phyloP scores from a whole-genome alignment of 2,797 vertebrate genomes.

The Lophotriccus pileatus region DNA sequence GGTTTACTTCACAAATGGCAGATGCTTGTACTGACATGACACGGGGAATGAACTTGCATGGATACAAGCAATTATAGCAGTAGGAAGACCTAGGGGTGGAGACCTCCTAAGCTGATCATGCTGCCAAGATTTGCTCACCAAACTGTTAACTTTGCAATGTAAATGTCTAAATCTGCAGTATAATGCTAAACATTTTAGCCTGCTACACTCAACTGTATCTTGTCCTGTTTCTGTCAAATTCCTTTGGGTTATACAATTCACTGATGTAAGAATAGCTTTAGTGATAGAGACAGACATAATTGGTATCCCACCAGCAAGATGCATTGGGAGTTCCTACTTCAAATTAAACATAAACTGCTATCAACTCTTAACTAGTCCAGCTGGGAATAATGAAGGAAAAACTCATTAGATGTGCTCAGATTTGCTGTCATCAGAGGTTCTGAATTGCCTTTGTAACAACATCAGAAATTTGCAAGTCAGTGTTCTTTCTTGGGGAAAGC shows the following conservation, averaged over 20 bases:
- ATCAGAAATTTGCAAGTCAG: not conserved
- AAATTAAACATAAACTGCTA: slow-evolving; percentile 27
- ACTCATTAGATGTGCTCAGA: not conserved
- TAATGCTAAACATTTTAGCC: not conserved
- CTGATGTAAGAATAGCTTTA: not conserved
- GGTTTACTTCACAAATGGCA: not conserved
- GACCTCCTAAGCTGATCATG: not conserved
- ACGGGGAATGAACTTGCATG: not conserved
- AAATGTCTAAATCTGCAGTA: not conserved
- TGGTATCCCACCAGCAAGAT: slow-evolving; percentile 3
- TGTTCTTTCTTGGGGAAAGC: not conserved
- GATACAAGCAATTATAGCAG: not conserved
- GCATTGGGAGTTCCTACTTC: slow-evolving; percentile 29
- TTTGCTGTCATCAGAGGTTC: not conserved
- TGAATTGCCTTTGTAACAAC: not conserved
- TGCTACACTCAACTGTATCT: not conserved
- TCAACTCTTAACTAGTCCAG: slow-evolving; percentile 1
- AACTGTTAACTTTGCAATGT: not conserved
- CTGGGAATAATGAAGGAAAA: slow-evolving; percentile 27
- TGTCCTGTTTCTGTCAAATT: not conserved
- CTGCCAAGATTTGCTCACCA: not conserved
- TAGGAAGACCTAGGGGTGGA: not conserved
- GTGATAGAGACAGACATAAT: not conserved
- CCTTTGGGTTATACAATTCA: not conserved
- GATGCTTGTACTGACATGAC: not conserved